Percentiles rank a stretch among this genome's conserved stretches.
phyloP scores from a whole-genome alignment of 1,140 invertebrate species.

The Drosophila subobscura region DNA sequence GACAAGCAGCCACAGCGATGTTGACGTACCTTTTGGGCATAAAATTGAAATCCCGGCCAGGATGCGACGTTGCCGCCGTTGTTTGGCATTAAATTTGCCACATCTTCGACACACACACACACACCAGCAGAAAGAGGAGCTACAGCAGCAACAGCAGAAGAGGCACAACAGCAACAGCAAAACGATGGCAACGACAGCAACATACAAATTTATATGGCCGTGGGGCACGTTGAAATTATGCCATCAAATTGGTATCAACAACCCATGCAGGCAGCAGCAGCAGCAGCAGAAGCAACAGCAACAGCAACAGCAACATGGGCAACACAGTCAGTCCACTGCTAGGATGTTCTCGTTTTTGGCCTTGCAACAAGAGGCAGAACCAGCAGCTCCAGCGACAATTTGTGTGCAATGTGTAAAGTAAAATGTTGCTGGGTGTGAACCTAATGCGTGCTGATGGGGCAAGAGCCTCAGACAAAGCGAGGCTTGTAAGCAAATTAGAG shows the following conservation, averaged over 20 bases:
- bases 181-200: constrained; percentile 70
- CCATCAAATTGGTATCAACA: constrained; percentile 83
- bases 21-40: constrained; percentile 82
- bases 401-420: constrained; percentile 78
- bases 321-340: constrained; percentile 12
- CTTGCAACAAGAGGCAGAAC: constrained; percentile 29
- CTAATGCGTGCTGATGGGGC: constrained; percentile 69
- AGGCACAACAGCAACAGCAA: constrained; percentile 36
- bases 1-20: constrained; percentile 56
- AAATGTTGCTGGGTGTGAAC: constrained; percentile 79
- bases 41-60: constrained; percentile 78
- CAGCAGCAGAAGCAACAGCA: background rate
- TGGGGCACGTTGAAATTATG: constrained; percentile 83
- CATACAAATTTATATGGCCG: constrained; percentile 82
- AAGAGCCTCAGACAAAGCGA: constrained; percentile 26
- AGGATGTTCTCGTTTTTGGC: constrained; percentile 42
- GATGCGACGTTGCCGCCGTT: constrained; percentile 62
- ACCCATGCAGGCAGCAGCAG: constrained; percentile 30
- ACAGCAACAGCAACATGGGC: background rate
- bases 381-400: constrained; percentile 62
- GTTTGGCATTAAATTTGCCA: constrained; percentile 80
- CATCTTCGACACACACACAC: constrained; percentile 62
- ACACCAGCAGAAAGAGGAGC: constrained; percentile 7
- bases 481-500: constrained; percentile 78
- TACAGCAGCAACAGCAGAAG: constrained; percentile 17